Evolutionary conservation across 2,888 invertebrate species (phyloP).

Genomic region (Diaphora mendica): DNA sequence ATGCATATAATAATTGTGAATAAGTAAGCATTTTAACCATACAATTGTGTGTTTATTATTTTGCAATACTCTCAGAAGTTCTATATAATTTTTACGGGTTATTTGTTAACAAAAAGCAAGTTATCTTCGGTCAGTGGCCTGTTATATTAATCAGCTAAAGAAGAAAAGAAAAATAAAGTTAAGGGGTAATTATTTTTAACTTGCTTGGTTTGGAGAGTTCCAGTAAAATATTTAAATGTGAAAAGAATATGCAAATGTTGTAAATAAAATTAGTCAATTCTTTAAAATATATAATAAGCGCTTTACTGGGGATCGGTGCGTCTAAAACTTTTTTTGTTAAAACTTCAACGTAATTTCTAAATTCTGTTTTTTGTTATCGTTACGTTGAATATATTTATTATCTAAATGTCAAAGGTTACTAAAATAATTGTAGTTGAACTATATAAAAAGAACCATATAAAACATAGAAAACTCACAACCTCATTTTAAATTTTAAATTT

Average conservation of each 20-base stretch:
- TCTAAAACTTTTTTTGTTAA: background rate
- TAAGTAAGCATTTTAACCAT: no score
- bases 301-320: background rate
- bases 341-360: no score
- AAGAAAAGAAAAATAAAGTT: background rate
- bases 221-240: background rate
- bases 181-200: background rate
- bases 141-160: background rate
- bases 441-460: no score
- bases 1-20: background rate
- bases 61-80: no score
- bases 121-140: background rate
- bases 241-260: constrained; percentile 2
- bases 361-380: background rate
- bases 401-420: no score
- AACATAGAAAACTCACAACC: no score
- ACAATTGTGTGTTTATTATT: no score
- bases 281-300: background rate
- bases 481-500: no score
- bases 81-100: background rate
- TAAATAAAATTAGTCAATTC: background rate
- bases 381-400: background rate
- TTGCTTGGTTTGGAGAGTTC: background rate
- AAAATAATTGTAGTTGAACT: no score
- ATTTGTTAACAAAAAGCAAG: background rate